phyloP scores from a whole-genome alignment of 2,797 vertebrate genomes.

The Coranthus polyacanthus region DNA sequence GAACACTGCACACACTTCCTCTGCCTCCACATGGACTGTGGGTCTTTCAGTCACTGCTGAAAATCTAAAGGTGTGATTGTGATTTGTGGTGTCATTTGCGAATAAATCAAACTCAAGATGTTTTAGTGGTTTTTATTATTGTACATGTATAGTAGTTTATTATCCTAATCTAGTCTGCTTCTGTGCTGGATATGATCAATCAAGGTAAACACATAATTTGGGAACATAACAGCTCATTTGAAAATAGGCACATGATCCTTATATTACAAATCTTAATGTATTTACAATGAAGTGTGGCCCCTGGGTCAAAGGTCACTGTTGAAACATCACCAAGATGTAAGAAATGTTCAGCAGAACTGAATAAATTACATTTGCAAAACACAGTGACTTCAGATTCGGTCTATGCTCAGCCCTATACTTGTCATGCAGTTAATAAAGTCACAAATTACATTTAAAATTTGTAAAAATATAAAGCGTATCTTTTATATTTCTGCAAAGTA shows the following conservation, averaged over 20 bases:
- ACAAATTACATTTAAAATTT: conserved; percentile 62
- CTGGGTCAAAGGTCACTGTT: conserved; percentile 51
- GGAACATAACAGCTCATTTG: conserved; percentile 65
- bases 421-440: conserved; percentile 50
- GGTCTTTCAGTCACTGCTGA: no score
- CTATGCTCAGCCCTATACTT: conserved; percentile 19
- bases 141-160: conserved; percentile 36
- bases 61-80: conserved; percentile 1
- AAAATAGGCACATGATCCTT: conserved; percentile 59
- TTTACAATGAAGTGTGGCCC: conserved; percentile 75
- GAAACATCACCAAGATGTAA: conserved; percentile 34
- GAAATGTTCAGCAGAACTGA: conserved; percentile 55
- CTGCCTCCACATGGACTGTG: no score
- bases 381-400: conserved; percentile 53
- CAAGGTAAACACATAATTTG: conserved; percentile 41
- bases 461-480: conserved; percentile 73
- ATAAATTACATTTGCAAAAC: conserved; percentile 67
- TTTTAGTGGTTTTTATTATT: conserved; percentile 60
- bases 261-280: conserved; percentile 73
- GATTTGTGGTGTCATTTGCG: conserved; percentile 2
- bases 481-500: conserved; percentile 57
- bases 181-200: conserved; percentile 39
- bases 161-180: conserved; percentile 40
- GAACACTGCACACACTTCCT: no score
- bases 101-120: conserved; percentile 36